Evolutionary conservation across 2,888 invertebrate genomes (phyloP).

Genomic region (Blera fallax): DNA sequence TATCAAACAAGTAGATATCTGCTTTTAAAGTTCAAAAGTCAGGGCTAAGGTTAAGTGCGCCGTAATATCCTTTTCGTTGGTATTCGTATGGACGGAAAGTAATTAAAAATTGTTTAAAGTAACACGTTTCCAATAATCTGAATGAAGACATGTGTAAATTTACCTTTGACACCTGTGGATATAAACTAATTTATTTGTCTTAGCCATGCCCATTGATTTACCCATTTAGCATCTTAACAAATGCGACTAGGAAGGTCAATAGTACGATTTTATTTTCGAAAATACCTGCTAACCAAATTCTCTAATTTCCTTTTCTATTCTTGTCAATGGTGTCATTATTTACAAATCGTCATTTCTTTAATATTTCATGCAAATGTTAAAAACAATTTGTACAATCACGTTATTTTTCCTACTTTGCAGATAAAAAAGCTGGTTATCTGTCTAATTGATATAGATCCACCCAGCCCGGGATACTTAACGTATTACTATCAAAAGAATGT

Average conservation of each 20-base stretch:
- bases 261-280: neutral
- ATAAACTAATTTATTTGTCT: neutral
- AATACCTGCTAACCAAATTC: neutral
- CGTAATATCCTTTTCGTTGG: too few relatives aligned
- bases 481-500: neutral
- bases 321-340: constrained; percentile 3
- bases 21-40: too few relatives aligned
- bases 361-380: neutral
- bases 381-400: neutral
- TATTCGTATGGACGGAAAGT: too few relatives aligned
- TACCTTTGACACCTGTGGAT: too few relatives aligned
- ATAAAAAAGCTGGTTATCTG: neutral
- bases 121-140: too few relatives aligned
- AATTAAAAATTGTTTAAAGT: too few relatives aligned
- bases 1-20: too few relatives aligned
- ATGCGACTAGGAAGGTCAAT: neutral
- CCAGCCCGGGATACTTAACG: neutral
- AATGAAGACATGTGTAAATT: too few relatives aligned
- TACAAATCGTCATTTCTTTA: neutral
- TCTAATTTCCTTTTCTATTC: neutral
- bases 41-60: too few relatives aligned
- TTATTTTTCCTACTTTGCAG: neutral
- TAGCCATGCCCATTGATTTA: neutral
- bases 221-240: neutral
- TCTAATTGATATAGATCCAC: neutral